These are phyloP conservation scores for Acanthurus leucopareius DNA, from an alignment of 2,797 vertebrate genomes.

Conservation along the genomic window DNA sequence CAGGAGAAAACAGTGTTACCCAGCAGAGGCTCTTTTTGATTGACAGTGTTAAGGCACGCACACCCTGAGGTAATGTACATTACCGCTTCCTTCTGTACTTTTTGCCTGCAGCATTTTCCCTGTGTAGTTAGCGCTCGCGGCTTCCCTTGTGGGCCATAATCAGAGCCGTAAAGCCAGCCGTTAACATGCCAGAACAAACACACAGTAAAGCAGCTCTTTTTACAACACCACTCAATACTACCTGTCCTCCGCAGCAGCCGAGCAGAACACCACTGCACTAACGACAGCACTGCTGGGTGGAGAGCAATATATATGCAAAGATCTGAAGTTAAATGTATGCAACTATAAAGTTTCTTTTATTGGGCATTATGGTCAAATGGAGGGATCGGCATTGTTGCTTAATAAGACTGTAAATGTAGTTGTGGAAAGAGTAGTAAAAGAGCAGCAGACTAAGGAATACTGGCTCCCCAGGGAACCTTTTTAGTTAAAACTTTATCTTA, in stretches of 20 bases:
- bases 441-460: constrained; percentile 64
- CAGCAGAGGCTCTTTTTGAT: not conserved
- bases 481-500: constrained; percentile 53
- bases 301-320: constrained; percentile 74
- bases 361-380: constrained; percentile 72
- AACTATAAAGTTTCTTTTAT: constrained; percentile 79
- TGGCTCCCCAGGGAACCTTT: constrained; percentile 42
- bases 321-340: constrained; percentile 73
- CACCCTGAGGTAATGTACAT: constrained; percentile 34
- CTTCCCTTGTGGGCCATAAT: constrained; percentile 71
- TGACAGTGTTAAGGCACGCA: constrained; percentile 6
- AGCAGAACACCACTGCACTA: constrained; percentile 60
- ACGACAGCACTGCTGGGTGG: constrained; percentile 51
- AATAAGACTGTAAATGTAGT: constrained; percentile 73
- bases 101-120: constrained; percentile 40
- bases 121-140: constrained; percentile 60
- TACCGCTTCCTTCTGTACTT: constrained; percentile 5
- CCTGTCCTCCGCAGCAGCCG: constrained; percentile 64
- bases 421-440: constrained; percentile 68
- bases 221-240: constrained; percentile 75
- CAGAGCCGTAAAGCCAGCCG: constrained; percentile 69
- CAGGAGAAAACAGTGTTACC: not conserved
- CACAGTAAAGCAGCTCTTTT: constrained; percentile 77
- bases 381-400: constrained; percentile 71
- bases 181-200: constrained; percentile 84